Base-by-base conservation (phyloP, 2,888 invertebrate genomes). In the Hyposoter didymator region DNA sequence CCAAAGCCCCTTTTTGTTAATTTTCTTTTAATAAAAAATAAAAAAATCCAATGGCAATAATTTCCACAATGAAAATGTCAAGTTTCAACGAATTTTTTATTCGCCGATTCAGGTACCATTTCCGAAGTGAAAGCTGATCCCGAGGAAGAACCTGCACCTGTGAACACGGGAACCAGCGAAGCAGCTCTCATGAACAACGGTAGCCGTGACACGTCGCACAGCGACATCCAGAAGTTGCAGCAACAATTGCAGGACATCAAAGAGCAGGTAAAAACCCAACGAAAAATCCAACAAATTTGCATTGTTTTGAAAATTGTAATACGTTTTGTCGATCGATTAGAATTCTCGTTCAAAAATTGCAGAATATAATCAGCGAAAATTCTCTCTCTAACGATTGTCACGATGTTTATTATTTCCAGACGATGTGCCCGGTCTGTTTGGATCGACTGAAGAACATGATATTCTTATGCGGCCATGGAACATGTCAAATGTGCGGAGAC, bases 361-460 rank as follows among this genome's bases (percentile, higher is more conserved):
- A 19, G 22, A 22, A 8, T 10, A 55, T 22, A 55, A 19, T 10
- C n/a, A 10, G 6, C 22, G 8, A 22, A 19, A 52, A 52, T 19
- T 12, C 2, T 22, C 7, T 5, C 1, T 10, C 22, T 22, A 52
- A 52, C 22, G 10, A 52, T 52, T n/a, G 6, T 1, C 2, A 35
- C 35, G 35, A 52, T 19, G 8, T 10, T 10, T 52, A 66, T 83
- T 74, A 64, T 87, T 85, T 95, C 4, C 96, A 99, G 98, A 99
- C 99, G 1, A 98, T 99, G 97, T 99, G 99, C 92, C 99, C 99
- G 5, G 99, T 99, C 87, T 99, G 99, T 94, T 95, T 99, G 95
- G 99, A 99, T 95, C 97, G 99, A 47, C 95, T 99, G 91, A 99
- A 99, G 95, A 99, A 99, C 94, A 99, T 99, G 99, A 99, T 99